These are phyloP conservation scores for Hypomecis punctinalis DNA, from an alignment of 2,888 invertebrate species.

Conservation along the genomic window DNA sequence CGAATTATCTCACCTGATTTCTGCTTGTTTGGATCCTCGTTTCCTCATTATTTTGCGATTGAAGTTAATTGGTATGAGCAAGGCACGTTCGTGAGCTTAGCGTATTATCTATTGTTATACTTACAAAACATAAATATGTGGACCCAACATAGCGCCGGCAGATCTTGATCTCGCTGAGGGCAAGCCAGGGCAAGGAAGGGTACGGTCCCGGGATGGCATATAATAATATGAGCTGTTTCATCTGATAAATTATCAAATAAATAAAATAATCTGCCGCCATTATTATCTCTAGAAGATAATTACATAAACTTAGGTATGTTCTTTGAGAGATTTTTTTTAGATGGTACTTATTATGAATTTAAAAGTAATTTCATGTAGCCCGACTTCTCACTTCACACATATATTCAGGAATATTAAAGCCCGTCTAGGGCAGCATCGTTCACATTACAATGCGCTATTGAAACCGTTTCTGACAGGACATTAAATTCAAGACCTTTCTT, in stretches of 20 bases:
- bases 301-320: too few relatives aligned
- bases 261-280: conserved; percentile 53
- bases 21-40: conserved; percentile 50
- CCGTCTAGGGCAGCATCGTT: conserved; percentile 23
- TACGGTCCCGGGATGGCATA: conserved; percentile 61
- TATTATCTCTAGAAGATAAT: too few relatives aligned
- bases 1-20: conserved; percentile 60
- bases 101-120: conserved; percentile 33
- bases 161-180: conserved; percentile 71
- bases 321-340: too few relatives aligned
- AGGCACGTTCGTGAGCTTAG: conserved; percentile 46
- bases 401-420: conserved; percentile 17
- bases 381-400: conserved; percentile 1
- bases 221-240: conserved; percentile 60
- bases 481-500: conserved; percentile 71
- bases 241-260: conserved; percentile 71
- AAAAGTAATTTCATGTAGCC: too few relatives aligned
- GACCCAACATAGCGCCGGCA: conserved; percentile 69
- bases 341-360: too few relatives aligned
- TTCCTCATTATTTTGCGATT: conserved; percentile 43
- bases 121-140: conserved; percentile 13
- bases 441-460: conserved; percentile 47
- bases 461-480: conserved; percentile 57
- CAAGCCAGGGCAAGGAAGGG: conserved; percentile 61
- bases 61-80: conserved; percentile 47